Evolutionary conservation across 2,888 invertebrate genomes (phyloP), one percentile per base, ranked within the genome.

Genomic region (Tetrapedia diversipes): DNA sequence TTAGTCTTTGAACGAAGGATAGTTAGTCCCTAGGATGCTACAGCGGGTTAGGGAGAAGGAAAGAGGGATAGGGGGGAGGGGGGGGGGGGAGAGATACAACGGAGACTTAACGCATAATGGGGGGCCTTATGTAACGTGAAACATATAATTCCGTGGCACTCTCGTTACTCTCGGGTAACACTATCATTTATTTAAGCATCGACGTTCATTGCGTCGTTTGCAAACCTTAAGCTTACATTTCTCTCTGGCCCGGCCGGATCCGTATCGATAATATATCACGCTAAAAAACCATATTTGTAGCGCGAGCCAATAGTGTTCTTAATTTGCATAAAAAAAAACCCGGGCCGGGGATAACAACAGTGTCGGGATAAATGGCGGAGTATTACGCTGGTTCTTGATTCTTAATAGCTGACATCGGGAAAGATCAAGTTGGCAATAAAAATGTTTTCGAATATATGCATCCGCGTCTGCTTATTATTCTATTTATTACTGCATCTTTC

Each of bases 1-100:
- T 88, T 86, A 87, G 86, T 81, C 83, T 72, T 70, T 77, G 81
- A 77, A 72, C 81, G 80, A 59, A 77, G 77, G 82, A 85, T 85
- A 85, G 85, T 85, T 80, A 83, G 82, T 80, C 77, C 73, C 81
- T 78, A 83, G 75, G 80, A 72, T 57, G 74, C 53, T 32, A 43
- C 54, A 32, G 68, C 24, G 51, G 37, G 53, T 16, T 8, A 8
- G 29, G n/a, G 8, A 2, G 16, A 34, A n/a, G n/a, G 32, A 19
- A 10, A n/a, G n/a, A n/a, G n/a, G n/a, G n/a, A n/a, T n/a, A n/a
- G n/a, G n/a, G n/a, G n/a, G n/a, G n/a, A n/a, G n/a, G n/a, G 10
- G 34, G n/a, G 16, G 24, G 3, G 8, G 47, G 29, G 54, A 68
- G 49, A 45, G 45, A 71, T 45, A 77, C 75, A 71, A 76, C 74